phyloP scores from a whole-genome alignment of 2,888 invertebrate genomes.

The Epinotia nisella region DNA sequence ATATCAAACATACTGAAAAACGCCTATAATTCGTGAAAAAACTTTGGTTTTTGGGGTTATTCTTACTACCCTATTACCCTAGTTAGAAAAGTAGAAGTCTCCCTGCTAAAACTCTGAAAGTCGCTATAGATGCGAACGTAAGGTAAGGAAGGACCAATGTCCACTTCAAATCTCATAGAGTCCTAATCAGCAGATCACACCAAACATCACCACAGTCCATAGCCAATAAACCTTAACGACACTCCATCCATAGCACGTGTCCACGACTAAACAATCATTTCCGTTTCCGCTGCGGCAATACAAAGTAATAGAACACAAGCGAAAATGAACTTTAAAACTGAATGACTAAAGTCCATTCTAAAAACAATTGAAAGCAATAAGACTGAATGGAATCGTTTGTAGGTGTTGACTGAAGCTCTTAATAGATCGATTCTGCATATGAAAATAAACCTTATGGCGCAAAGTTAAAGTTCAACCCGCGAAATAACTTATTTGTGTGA shows the following conservation, averaged over 20 bases:
- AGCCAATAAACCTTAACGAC: slow-evolving; percentile 38
- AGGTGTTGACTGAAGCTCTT: slow-evolving; percentile 17
- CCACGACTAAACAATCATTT: slow-evolving; percentile 69
- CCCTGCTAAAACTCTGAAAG: too few relatives aligned
- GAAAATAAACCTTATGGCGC: background rate
- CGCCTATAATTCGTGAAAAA: too few relatives aligned
- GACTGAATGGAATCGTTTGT: slow-evolving; percentile 23
- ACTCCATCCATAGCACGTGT: slow-evolving; percentile 41
- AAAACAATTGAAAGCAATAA: slow-evolving; percentile 12
- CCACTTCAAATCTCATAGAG: background rate
- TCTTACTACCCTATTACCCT: too few relatives aligned
- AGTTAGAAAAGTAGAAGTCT: too few relatives aligned
- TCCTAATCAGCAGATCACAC: background rate
- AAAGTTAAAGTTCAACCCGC: background rate
- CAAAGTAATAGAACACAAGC: slow-evolving; percentile 26
- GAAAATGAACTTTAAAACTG: slow-evolving; percentile 17
- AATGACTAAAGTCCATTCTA: background rate
- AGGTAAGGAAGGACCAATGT: background rate
- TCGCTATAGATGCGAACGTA: background rate
- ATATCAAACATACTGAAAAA: too few relatives aligned
- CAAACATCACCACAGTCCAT: background rate
- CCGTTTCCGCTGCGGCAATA: slow-evolving; percentile 68
- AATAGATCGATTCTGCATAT: background rate
- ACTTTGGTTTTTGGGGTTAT: too few relatives aligned
- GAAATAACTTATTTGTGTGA: background rate